Evolutionary conservation across 37 sponge, comb jelly and placozoan species (phyloP).

Genomic region (Eunapius fragilis): DNA sequence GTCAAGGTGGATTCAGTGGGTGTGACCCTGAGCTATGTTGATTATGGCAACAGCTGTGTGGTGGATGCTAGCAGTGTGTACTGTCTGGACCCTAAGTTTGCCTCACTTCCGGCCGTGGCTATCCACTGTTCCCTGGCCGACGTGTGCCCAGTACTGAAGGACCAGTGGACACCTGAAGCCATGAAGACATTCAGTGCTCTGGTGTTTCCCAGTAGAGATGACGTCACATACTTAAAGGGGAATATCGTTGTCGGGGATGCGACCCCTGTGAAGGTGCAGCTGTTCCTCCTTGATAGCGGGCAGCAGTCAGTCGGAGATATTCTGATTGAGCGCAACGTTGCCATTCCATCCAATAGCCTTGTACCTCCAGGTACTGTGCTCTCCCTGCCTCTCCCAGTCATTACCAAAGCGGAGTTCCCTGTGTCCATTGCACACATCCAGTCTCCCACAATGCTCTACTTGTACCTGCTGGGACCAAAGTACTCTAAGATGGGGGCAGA

Average conservation of each 20-base stretch:
- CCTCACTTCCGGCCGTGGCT: constrained; percentile 16
- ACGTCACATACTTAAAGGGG: neutral
- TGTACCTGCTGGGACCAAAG: neutral
- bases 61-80: neutral
- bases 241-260: neutral
- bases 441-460: neutral
- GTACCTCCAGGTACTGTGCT: neutral
- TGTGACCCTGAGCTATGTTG: constrained; percentile 10
- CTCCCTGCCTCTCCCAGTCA: neutral
- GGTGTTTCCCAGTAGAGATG: neutral
- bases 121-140: constrained; percentile 16
- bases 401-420: neutral
- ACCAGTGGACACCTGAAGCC: neutral
- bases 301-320: neutral
- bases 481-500: neutral
- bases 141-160: neutral
- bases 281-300: neutral
- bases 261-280: neutral
- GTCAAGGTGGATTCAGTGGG: neutral
- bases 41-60: neutral
- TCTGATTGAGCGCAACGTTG: neutral
- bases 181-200: constrained; percentile 7
- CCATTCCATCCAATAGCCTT: neutral
- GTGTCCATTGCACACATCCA: neutral
- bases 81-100: constrained; percentile 13